phyloP scores from a whole-genome alignment of 2,888 invertebrate genomes.

The Melanargia galathea region DNA sequence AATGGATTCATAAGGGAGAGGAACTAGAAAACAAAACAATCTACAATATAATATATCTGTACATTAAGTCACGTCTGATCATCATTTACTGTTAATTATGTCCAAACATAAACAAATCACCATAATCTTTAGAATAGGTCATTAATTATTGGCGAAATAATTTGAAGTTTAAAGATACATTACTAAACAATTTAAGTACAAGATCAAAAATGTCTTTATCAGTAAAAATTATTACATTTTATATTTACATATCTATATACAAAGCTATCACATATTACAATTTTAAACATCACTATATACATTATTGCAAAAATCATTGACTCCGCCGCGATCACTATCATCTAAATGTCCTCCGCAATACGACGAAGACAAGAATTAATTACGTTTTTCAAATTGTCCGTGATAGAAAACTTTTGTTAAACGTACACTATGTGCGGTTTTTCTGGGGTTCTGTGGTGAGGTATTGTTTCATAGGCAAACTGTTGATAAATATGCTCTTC shows the following conservation, averaged over 20 bases:
- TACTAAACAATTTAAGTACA: constrained; percentile 75
- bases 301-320: constrained; percentile 76
- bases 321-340: constrained; percentile 56
- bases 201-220: constrained; percentile 70
- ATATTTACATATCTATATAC: constrained; percentile 79
- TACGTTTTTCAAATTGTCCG: constrained; percentile 67
- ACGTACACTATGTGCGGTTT: constrained; percentile 84
- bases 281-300: constrained; percentile 78
- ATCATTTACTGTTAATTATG: constrained; percentile 22
- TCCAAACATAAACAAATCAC: constrained; percentile 30
- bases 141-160: constrained; percentile 34
- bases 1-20: constrained; percentile 39
- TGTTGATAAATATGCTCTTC: constrained; percentile 80
- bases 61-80: constrained; percentile 31
- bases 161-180: constrained; percentile 43
- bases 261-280: constrained; percentile 81
- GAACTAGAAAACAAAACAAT: constrained; percentile 40
- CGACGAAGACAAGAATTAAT: constrained; percentile 65
- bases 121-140: constrained; percentile 7
- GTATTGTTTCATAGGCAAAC: constrained; percentile 79
- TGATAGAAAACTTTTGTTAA: constrained; percentile 76
- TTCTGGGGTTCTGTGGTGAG: constrained; percentile 78
- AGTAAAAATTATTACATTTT: constrained; percentile 63
- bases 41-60: constrained; percentile 29
- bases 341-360: constrained; percentile 53